Base-by-base conservation (phyloP, 2,888 invertebrate species). In the Nasonovia ribisnigri region DNA sequence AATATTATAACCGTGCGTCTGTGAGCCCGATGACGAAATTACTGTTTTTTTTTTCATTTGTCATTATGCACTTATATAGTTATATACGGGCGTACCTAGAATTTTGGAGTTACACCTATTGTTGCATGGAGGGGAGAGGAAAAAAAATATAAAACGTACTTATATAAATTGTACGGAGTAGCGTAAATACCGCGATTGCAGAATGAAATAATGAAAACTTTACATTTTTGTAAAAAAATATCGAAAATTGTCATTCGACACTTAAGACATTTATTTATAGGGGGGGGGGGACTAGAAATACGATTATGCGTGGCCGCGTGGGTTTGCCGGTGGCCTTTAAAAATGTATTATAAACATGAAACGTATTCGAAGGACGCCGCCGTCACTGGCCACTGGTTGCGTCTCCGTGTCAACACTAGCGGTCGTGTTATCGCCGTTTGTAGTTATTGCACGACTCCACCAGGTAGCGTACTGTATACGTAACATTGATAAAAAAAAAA, bases 401-500 rank as follows among this genome's bases (percentile, higher is more conserved):
- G 77, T 36, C 77, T 36, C 36, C 77, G 77, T 77, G 36, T 77
- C 36, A 51, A 88, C 13, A 16, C 10, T n/a, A 26, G 29, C 29
- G 36, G 11, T 8, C 24, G 67, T 46, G 46, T 86, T 60, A 42
- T 57, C 43, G 89, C 43, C 42, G 43, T 60, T 8, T 13, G 86
- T 48, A 46, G 92, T 89, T 77, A 10, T 6, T 36, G 26, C 16
- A 11, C 0, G 16, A 10, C n/a, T 42, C 89, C 57, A 29, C 84
- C 42, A 93, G 93, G 57, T 93, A 3, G 57, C 89, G 93, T 57
- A 11, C 4, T 20, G 24, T 29, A 84, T 57, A 89, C 89, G 29
- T 93, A 16, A 57, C n/a, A 60, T 60, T 93, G 93, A 93, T 93
- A 93, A 93, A 93, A 88, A 57, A 88, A 88, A 67, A 90, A 84